phyloP scores from a whole-genome alignment of 2,797 vertebrate species.

The Syngnathus rostellatus region DNA sequence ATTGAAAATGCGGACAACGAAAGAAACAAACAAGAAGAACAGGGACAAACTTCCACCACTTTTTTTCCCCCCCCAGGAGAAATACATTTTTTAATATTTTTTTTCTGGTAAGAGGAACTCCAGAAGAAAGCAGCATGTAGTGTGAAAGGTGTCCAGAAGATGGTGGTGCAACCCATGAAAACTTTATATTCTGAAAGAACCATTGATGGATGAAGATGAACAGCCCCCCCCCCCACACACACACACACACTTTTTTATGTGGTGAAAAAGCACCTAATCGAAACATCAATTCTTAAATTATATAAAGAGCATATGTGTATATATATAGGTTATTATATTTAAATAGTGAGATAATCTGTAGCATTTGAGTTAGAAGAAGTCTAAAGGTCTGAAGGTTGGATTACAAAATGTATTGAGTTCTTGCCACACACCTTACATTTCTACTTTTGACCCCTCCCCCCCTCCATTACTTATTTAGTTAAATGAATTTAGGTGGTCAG shows the following conservation, averaged over 20 bases:
- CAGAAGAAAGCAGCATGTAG: conserved; percentile 21
- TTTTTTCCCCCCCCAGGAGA: neutral
- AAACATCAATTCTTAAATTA: conserved; percentile 1
- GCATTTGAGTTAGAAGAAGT: neutral
- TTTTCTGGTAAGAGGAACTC: neutral
- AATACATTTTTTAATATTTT: neutral
- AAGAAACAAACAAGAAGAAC: neutral
- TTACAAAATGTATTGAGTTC: neutral
- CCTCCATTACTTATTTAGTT: too few species aligned
- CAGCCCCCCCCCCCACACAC: too few species aligned
- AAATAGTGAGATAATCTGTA: neutral
- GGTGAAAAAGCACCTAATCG: conserved; percentile 5
- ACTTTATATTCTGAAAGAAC: conserved; percentile 36
- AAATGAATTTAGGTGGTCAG: conserved; percentile 1
- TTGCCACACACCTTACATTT: neutral
- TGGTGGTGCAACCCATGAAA: conserved; percentile 34
- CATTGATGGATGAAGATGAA: conserved; percentile 9
- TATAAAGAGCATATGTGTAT: conserved; percentile 5
- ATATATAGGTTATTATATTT: conserved; percentile 2
- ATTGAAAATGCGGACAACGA: neutral
- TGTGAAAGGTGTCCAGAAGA: conserved; percentile 22
- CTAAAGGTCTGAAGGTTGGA: neutral
- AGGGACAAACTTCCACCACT: neutral
- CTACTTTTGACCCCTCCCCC: neutral
- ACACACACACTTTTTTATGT: conserved; percentile 15